Evolutionary conservation across 2,888 invertebrate species (phyloP), one percentile per base, ranked within the genome.

Genomic region (Aplocera efformata): DNA sequence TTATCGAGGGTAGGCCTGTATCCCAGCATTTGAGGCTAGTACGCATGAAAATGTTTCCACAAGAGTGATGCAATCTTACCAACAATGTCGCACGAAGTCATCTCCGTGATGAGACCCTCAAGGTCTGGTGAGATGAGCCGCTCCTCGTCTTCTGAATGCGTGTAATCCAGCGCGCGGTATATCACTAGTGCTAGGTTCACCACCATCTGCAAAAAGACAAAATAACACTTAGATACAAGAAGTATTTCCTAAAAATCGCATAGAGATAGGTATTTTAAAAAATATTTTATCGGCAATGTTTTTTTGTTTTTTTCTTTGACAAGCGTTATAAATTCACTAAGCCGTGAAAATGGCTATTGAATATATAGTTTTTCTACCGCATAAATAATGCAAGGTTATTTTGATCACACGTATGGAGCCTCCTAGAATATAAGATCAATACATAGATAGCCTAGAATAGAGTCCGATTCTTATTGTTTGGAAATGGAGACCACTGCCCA

Each of bases 141-240:
- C 86, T 98, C 97, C 81, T 97, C 96, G 50, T 94, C 94, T 60
- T 94, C 94, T 27, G 92, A 91, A 65, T 95, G 91, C 56, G 96
- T 95, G 81, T 94, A 96, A 85, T 98, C 98, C 78, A 98, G 88
- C 24, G 98, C 96, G 62, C 93, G 92, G 85, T 96, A 98, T 58
- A 98, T 92, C 58, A 95, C 91, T 62, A 94, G 88, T 28, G 97
- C 98, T 64, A 98, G 81, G 60, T 93, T 92, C 50, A 92, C 91
- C 57, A 96, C 91, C 70, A 95, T 88, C 96, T 96, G 90, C 1
- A 90, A 90, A 77, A 77, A 23, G 2, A 7, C 1, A 41, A 36
- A 29, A 13, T 7, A 8, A n/a, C 6, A 20, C 1, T 38, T 36
- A 32, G 3, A 8, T 24, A 24, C 6, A 29, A 23, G 21, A 11